Evolutionary conservation across 2,888 invertebrate genomes (phyloP), one percentile per base, ranked within the genome.

Genomic region (Tetragnatha montana): DNA sequence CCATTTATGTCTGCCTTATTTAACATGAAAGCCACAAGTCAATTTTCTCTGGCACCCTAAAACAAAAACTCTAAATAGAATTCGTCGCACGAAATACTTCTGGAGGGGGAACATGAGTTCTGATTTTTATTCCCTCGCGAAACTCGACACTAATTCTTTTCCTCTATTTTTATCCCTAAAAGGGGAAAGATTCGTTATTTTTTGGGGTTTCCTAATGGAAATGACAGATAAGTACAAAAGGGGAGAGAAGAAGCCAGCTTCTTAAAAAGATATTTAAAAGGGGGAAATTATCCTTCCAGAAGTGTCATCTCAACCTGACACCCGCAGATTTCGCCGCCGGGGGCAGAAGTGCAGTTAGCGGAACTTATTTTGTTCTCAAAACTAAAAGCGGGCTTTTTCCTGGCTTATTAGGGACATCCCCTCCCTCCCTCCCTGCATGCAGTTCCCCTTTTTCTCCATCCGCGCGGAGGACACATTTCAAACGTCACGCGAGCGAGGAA

Each of bases 221-320:
- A 83, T 83, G 83, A 76, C 83, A 83, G 51, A 75, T 35, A 69
- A 76, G 60, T 82, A 49, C 82, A 74, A 74, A 75, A 75, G 75
- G n/a, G 50, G 82, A 70, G 81, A 50, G 74, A 35, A 69, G n/a
- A 83, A 83, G 75, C 75, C 74, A 83, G 83, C 74, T 75, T 49
- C 83, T 49, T 68, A 75, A 69, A 49, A 75, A 76, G 83, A 51
- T 69, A 60, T 69, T 49, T 68, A 83, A 68, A 35, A 68, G 69
- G 68, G 83, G 71, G 68, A 75, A 75, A 83, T 83, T 83, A 75
- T 83, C 75, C 75, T 47, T n/a, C 17, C 21, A 47, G 73, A 71
- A 71, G 71, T 78, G 85, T 85, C 85, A 71, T 79, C 51, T 51
- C 22, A 85, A 74, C 80, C 69, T 86, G 86, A 86, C 86, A 86